These are phyloP conservation scores for Hirundo rustica DNA, from an alignment of 2,797 vertebrate species.

Conservation along the genomic window DNA sequence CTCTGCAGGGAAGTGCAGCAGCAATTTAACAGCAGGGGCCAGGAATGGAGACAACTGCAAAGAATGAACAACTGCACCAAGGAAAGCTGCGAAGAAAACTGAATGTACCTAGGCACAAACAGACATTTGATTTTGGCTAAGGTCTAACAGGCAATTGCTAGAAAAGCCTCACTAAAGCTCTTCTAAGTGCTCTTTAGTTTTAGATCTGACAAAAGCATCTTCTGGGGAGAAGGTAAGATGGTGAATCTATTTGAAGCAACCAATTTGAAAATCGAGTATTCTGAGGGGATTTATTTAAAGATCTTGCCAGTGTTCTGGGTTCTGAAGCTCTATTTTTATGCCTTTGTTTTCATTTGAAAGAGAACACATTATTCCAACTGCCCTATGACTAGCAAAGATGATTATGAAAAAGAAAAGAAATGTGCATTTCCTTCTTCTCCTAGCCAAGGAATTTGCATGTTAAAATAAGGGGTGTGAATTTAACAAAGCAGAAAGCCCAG, in stretches of 20 bases:
- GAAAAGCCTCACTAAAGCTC: not conserved
- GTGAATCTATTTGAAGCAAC: constrained; percentile 15
- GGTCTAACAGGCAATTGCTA: not conserved
- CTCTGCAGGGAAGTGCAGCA: constrained; percentile 10
- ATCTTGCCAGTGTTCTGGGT: constrained; percentile 8
- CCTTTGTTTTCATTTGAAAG: constrained; percentile 59
- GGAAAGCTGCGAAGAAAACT: not conserved
- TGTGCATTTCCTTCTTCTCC: constrained; percentile 1
- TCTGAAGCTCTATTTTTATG: constrained; percentile 55
- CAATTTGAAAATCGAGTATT: constrained; percentile 6
- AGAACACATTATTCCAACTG: constrained; percentile 48
- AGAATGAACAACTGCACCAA: not conserved
- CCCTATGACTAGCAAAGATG: constrained; percentile 33
- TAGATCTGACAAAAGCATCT: not conserved
- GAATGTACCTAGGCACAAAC: not conserved
- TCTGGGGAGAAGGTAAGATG: not conserved
- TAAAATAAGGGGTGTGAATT: not conserved
- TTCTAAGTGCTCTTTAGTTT: not conserved
- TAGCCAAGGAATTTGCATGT: constrained; percentile 29
- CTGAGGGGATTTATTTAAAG: constrained; percentile 48
- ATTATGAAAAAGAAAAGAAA: constrained; percentile 11
- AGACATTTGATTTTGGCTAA: not conserved
- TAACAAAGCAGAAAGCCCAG: constrained; percentile 1
- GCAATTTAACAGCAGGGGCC: not conserved
- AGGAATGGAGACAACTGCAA: not conserved